Evolutionary conservation across 2,797 vertebrate species (phyloP).

Genomic region (Coracias cyanogaster): DNA sequence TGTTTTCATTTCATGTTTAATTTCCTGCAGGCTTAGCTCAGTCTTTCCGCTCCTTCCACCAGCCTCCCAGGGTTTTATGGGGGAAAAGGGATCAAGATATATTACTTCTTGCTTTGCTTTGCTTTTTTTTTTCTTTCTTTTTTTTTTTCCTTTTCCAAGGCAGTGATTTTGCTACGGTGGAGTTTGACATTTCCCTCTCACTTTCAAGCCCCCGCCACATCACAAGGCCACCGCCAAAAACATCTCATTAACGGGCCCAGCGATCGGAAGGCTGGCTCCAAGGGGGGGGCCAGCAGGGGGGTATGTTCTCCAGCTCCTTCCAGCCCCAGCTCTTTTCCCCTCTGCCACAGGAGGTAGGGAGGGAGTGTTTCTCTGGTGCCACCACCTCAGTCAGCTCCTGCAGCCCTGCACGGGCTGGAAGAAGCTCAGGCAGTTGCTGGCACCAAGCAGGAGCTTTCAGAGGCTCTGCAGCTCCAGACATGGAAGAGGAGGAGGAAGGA

Average conservation of each 20-base stretch:
- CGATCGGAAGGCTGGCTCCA: background rate
- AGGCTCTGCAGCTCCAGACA: background rate
- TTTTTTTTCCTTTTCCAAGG: background rate
- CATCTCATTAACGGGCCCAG: slow-evolving; percentile 46
- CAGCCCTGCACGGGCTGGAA: background rate
- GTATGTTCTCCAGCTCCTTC: background rate
- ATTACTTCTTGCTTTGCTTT: slow-evolving; percentile 65
- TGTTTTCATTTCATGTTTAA: slow-evolving; percentile 98
- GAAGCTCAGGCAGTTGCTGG: background rate
- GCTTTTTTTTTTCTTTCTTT: background rate
- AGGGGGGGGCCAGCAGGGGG: background rate
- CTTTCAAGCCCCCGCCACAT: slow-evolving; percentile 5
- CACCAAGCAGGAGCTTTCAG: background rate
- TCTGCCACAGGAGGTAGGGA: background rate
- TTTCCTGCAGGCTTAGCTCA: slow-evolving; percentile 94
- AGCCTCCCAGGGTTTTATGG: slow-evolving; percentile 81
- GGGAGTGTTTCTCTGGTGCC: background rate
- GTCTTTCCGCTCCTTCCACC: slow-evolving; percentile 84
- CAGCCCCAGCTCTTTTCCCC: background rate
- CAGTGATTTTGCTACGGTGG: background rate
- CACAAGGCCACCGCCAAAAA: slow-evolving; percentile 1
- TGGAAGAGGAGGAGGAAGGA: background rate
- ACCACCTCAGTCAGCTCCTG: background rate
- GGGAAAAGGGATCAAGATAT: slow-evolving; percentile 75
- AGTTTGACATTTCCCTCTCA: slow-evolving; percentile 52